These are phyloP conservation scores for Caenorhabditis parvicauda DNA, from an alignment of 2,888 invertebrate species.

Conservation along the genomic window DNA sequence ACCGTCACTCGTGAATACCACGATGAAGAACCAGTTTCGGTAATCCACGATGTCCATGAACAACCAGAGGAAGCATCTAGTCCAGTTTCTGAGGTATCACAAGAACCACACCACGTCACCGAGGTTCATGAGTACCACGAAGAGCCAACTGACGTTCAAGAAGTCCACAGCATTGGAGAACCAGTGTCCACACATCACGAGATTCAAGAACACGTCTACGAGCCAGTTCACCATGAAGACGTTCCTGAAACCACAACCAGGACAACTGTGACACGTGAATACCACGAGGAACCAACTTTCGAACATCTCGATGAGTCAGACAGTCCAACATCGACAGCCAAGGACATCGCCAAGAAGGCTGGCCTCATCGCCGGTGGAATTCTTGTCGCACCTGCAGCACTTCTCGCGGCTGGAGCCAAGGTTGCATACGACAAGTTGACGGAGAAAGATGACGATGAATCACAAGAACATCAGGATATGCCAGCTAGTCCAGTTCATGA, in stretches of 20 bases:
- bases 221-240: not conserved
- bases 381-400: slow-evolving; percentile 40
- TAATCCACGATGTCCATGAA: not conserved
- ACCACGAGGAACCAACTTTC: slow-evolving; percentile 8
- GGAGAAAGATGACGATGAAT: slow-evolving; percentile 15
- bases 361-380: slow-evolving; percentile 47
- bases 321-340: no score
- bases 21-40: slow-evolving; percentile 2
- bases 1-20: slow-evolving; percentile 1
- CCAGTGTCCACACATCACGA: no score
- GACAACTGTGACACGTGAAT: slow-evolving; percentile 10
- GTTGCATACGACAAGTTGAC: slow-evolving; percentile 40
- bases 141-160: not conserved
- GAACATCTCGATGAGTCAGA: no score
- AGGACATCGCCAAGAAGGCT: slow-evolving; percentile 40
- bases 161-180: no score
- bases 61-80: slow-evolving; percentile 3
- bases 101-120: slow-evolving; percentile 3
- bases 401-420: slow-evolving; percentile 42
- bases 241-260: slow-evolving; percentile 7
- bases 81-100: slow-evolving; percentile 2
- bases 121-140: slow-evolving; percentile 7
- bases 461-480: slow-evolving; percentile 2
- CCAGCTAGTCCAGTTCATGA: slow-evolving; percentile 1
- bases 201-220: not conserved